These are phyloP conservation scores for Ptyas mucosa DNA, from an alignment of 2,113 vertebrate species.

Conservation along the genomic window DNA sequence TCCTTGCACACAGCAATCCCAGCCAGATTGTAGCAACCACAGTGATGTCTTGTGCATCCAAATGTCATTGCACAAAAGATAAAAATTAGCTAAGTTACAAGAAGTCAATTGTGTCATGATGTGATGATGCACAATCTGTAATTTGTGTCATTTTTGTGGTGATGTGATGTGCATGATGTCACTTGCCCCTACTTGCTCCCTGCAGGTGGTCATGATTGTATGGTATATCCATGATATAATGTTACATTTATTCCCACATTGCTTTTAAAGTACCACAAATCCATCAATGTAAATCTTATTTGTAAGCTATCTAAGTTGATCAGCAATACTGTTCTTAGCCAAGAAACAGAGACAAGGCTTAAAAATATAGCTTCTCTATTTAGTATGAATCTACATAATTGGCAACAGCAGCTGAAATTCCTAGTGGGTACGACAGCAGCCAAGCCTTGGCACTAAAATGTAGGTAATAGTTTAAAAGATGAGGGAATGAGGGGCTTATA, in stretches of 20 bases:
- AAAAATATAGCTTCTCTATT: conserved; percentile 14
- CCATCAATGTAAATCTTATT: background rate
- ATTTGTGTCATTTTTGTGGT: background rate
- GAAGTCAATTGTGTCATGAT: background rate
- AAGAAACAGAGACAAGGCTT: background rate
- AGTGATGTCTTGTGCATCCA: background rate
- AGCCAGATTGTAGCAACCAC: background rate
- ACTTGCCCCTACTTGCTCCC: background rate
- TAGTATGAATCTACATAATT: background rate
- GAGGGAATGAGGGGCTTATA: conserved; percentile 23
- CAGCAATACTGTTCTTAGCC: background rate
- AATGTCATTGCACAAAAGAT: background rate
- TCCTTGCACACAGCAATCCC: background rate
- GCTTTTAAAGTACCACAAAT: background rate
- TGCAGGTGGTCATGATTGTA: background rate
- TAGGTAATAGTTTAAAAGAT: background rate
- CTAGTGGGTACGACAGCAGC: background rate
- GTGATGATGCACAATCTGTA: background rate
- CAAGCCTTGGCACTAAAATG: background rate
- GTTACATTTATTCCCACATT: background rate
- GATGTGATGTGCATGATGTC: background rate
- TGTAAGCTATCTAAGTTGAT: background rate
- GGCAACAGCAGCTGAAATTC: background rate
- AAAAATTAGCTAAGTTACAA: background rate
- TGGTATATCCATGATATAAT: background rate